These are phyloP conservation scores for Oostethus manadensis DNA, from an alignment of 2,113 vertebrate genomes.

Conservation along the genomic window DNA sequence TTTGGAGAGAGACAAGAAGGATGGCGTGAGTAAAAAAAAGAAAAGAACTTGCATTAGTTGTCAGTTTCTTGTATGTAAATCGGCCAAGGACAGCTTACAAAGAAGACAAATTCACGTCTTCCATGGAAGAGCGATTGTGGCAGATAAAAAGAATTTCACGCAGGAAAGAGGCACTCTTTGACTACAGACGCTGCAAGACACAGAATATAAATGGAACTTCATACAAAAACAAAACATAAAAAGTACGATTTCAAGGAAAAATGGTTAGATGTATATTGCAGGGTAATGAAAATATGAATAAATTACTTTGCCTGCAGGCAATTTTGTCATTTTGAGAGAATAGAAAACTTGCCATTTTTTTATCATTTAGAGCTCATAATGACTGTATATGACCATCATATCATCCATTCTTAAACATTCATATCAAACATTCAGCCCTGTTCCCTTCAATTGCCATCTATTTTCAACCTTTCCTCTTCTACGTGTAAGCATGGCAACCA, in stretches of 20 bases:
- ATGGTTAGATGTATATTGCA: not conserved
- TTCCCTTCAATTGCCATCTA: not conserved
- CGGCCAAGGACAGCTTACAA: not conserved
- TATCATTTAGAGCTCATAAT: not conserved
- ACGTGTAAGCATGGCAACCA: not conserved
- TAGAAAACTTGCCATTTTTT: not conserved
- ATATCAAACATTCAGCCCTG: not conserved
- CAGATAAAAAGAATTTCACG: constrained; percentile 18
- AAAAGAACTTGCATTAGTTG: constrained; percentile 8
- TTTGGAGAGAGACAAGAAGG: constrained; percentile 94
- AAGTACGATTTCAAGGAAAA: constrained; percentile 16
- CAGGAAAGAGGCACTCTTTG: constrained; percentile 11
- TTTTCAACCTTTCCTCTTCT: not conserved
- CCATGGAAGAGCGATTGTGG: not conserved
- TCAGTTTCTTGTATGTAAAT: constrained; percentile 14
- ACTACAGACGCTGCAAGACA: constrained; percentile 11
- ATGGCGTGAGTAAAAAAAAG: constrained; percentile 79
- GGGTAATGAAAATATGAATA: constrained; percentile 13
- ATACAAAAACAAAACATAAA: constrained; percentile 16
- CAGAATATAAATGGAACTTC: constrained; percentile 32
- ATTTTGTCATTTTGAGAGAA: not conserved
- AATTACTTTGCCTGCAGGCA: not conserved
- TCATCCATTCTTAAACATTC: not conserved
- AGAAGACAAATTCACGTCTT: constrained; percentile 8
- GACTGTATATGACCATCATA: not conserved